Conservation (phyloP, 2,113 vertebrate species). For the Jaculus jaculus region DNA sequence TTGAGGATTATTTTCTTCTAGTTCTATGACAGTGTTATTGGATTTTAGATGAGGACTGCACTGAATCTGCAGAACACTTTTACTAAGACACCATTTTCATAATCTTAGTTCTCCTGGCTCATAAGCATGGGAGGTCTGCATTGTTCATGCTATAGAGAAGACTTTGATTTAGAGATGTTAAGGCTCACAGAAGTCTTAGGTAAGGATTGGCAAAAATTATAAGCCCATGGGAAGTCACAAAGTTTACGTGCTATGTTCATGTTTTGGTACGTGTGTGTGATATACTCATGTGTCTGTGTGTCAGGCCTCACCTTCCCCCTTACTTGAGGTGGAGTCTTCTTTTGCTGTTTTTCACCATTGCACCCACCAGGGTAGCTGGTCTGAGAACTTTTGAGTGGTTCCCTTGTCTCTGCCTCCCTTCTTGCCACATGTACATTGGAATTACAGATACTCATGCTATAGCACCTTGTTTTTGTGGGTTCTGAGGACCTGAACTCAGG, state of each 20-base stretch:
- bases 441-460: too few relatives aligned
- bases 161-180: background rate
- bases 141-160: background rate
- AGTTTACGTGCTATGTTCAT: background rate
- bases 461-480: too few relatives aligned
- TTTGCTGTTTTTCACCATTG: too few relatives aligned
- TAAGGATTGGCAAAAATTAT: background rate
- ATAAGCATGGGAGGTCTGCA: background rate
- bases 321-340: too few relatives aligned
- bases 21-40: background rate
- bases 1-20: background rate
- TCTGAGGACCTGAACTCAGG: too few relatives aligned
- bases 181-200: background rate
- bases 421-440: too few relatives aligned
- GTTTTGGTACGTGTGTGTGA: too few relatives aligned
- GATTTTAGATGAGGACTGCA: background rate
- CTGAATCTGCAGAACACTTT: background rate
- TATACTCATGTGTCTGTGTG: too few relatives aligned
- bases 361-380: too few relatives aligned
- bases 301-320: too few relatives aligned
- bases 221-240: background rate
- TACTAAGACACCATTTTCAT: background rate
- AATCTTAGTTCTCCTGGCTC: background rate
- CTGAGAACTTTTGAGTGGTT: too few relatives aligned
- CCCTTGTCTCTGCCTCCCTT: too few relatives aligned